Conservation (phyloP, 1,140 invertebrate genomes). For the Neodiprion pinetum region DNA sequence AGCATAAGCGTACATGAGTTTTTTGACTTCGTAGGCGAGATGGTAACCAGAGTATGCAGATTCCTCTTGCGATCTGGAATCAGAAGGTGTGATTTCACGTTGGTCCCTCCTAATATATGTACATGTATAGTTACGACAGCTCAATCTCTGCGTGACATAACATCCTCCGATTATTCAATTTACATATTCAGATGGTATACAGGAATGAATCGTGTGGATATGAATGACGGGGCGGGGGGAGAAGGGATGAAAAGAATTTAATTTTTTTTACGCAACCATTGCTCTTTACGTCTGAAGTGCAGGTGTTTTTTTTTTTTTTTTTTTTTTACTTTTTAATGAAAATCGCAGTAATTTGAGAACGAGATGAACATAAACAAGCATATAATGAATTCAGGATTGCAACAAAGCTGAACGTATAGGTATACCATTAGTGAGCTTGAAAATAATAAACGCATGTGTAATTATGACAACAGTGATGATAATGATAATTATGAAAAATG, state of each 20-base stretch:
- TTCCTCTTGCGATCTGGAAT: conserved; percentile 85
- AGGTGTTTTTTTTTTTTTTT: conserved; percentile 26
- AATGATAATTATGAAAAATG: conserved; percentile 21
- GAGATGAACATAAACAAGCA: not conserved
- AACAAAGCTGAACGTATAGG: conserved; percentile 35
- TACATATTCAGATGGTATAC: conserved; percentile 11
- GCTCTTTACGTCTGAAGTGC: conserved; percentile 23
- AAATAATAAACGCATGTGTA: conserved; percentile 9
- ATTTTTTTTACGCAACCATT: not conserved
- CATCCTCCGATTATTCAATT: not conserved
- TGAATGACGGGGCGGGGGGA: not conserved
- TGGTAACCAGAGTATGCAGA: conserved; percentile 94
- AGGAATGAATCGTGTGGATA: not conserved
- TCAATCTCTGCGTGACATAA: not conserved
- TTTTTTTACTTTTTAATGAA: conserved; percentile 26
- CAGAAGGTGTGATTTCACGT: conserved; percentile 58
- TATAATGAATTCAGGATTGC: conserved; percentile 47
- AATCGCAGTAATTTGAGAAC: not conserved
- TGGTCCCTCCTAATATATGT: conserved; percentile 39
- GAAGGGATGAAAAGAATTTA: conserved; percentile 8
- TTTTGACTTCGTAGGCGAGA: conserved; percentile 99
- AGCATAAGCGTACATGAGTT: conserved; percentile 93
- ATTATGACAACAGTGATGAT: conserved; percentile 1
- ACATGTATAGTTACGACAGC: conserved; percentile 1
- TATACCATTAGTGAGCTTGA: conserved; percentile 8